Evolutionary conservation across 2,888 invertebrate species (phyloP).

Genomic region (Tolmerus cingulatus): DNA sequence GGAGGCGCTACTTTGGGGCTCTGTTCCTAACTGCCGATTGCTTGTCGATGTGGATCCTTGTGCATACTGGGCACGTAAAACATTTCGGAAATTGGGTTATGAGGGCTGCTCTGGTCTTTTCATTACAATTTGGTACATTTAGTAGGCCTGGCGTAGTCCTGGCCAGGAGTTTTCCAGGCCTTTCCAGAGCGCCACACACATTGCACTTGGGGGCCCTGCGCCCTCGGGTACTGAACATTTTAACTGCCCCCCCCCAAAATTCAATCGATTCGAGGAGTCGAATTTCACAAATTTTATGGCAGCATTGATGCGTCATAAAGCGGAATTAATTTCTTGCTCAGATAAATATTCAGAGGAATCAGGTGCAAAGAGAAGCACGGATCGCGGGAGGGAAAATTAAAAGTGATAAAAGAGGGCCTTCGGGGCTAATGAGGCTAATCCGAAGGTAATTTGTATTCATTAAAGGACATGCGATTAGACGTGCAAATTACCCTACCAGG

Average conservation of each 20-base stretch:
- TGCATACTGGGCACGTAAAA: conserved; percentile 16
- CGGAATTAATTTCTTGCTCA: neutral
- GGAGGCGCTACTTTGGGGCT: neutral
- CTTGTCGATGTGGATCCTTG: neutral
- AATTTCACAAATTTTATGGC: neutral
- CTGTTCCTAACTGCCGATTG: neutral
- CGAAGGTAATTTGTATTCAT: neutral
- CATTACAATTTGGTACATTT: conserved; percentile 11
- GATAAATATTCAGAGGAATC: neutral
- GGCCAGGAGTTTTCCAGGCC: neutral
- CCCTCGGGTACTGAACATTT: neutral
- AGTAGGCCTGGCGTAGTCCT: neutral
- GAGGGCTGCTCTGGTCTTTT: neutral
- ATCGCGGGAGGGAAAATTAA: neutral
- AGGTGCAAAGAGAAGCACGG: neutral
- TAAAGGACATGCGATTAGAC: neutral
- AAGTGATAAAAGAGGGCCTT: neutral
- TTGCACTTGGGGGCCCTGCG: neutral
- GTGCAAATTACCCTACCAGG: neutral
- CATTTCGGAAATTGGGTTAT: conserved; percentile 42
- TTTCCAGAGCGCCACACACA: neutral
- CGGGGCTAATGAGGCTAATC: neutral
- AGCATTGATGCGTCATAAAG: neutral
- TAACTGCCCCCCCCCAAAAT: neutral
- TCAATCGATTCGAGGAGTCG: neutral